Evolutionary conservation across 2,797 vertebrate genomes (phyloP).

Genomic region (Acrossocheilus wenchowensis): DNA sequence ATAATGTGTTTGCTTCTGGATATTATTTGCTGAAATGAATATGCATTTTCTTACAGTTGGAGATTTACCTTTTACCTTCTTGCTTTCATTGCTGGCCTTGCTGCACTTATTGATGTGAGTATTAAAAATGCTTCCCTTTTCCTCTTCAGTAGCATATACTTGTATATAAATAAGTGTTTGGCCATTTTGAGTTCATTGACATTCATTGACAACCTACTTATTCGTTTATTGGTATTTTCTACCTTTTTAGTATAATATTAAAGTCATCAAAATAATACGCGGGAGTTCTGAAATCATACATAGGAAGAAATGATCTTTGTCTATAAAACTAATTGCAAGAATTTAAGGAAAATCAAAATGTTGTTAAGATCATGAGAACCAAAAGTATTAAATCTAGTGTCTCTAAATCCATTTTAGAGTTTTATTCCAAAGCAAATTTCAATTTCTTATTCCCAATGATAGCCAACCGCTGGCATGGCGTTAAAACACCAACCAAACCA

Average conservation of each 20-base stretch:
- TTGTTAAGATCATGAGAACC: background rate
- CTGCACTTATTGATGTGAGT: constrained; percentile 92
- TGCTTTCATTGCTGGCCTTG: constrained; percentile 95
- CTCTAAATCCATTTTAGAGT: background rate
- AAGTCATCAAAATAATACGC: background rate
- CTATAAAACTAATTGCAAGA: background rate
- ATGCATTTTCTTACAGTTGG: constrained; percentile 90
- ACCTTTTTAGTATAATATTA: background rate
- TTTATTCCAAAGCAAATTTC: background rate
- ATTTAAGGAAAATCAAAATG: background rate
- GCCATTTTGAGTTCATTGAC: background rate
- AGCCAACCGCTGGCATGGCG: background rate
- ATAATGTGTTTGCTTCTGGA: background rate
- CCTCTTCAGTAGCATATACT: constrained; percentile 2
- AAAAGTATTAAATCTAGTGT: background rate
- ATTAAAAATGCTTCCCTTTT: background rate
- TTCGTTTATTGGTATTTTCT: background rate
- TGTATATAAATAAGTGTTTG: background rate
- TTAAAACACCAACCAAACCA: background rate
- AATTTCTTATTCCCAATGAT: background rate
- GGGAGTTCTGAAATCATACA: background rate
- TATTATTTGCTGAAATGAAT: constrained; percentile 61
- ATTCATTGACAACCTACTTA: background rate
- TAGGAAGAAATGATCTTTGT: background rate
- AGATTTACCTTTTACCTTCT: constrained; percentile 98